These are phyloP conservation scores for Rhimphoctona megacephalus DNA, from an alignment of 2,888 invertebrate genomes.

Conservation along the genomic window DNA sequence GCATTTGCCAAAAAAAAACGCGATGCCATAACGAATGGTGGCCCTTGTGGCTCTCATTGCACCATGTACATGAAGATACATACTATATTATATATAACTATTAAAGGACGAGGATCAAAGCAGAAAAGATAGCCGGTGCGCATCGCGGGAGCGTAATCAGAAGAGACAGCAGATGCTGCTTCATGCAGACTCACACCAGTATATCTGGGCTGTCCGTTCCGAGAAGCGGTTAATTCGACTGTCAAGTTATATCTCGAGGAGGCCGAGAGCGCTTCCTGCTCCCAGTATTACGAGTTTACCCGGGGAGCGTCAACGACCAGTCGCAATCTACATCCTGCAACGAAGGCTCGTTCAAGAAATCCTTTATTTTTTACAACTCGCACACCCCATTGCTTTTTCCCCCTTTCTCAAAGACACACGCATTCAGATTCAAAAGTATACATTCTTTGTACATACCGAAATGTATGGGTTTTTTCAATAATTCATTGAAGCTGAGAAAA, in stretches of 20 bases:
- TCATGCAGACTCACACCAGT: slow-evolving; percentile 41
- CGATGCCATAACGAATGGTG: slow-evolving; percentile 56
- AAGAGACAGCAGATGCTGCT: slow-evolving; percentile 72
- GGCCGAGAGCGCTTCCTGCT: slow-evolving; percentile 76
- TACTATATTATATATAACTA: slow-evolving; percentile 60
- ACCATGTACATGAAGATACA: slow-evolving; percentile 64
- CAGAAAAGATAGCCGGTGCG: slow-evolving; percentile 69
- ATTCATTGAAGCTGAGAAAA: background rate
- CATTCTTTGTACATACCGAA: background rate
- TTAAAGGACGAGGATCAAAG: slow-evolving; percentile 65
- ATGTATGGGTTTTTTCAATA: background rate
- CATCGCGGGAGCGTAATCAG: slow-evolving; percentile 69
- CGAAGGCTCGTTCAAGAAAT: slow-evolving; percentile 60
- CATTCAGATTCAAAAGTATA: background rate
- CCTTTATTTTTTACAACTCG: slow-evolving; percentile 62
- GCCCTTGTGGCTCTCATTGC: slow-evolving; percentile 45
- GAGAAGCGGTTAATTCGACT: slow-evolving; percentile 78
- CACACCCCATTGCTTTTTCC: slow-evolving; percentile 13
- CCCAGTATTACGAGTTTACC: slow-evolving; percentile 76
- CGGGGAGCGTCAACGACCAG: slow-evolving; percentile 64
- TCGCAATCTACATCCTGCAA: slow-evolving; percentile 67
- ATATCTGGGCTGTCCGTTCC: slow-evolving; percentile 69
- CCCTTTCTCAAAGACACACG: background rate
- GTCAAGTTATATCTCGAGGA: slow-evolving; percentile 75
- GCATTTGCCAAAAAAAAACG: slow-evolving; percentile 36